Evolutionary conservation across 2,113 vertebrate species (phyloP), one percentile per base, ranked within the genome.

Genomic region (Passer domesticus): DNA sequence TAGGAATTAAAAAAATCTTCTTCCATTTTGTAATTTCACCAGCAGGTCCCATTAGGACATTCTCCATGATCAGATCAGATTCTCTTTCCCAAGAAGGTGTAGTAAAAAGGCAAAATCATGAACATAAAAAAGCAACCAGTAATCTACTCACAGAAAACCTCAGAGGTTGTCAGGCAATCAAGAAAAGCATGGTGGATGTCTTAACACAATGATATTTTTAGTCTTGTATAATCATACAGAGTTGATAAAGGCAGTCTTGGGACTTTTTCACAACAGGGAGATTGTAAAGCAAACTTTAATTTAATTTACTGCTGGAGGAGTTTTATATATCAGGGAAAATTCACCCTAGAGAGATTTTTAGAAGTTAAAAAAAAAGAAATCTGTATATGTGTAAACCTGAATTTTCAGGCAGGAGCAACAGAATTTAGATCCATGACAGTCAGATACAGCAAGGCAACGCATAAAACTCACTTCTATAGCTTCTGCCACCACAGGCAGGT

Each of bases 261-360:
- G 83, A 83, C 39, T 60, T 72, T 14, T 31, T 77, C 39, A 70
- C 46, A 94, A 59, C 33, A 55, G 21, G 43, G 28, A 92, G 43
- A 74, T 10, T 39, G 39, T 33, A 72, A 39, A 85, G 62, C 0
- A 0, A 59, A 46, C 19, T 82, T 92, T 58, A 95, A 90, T 78
- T 87, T 35, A 84, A 92, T 81, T 89, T 81, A 89, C 59, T 70
- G 19, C 19, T 83, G 33, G 27, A 80, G 11, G 15, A 86, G 64
- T 74, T 83, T 83, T 55, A 92, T 67, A 62, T 86, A 70, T 14
- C 20, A 63, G 21, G 20, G 22, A 69, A 94, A 90, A 92, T 35
- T 80, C 37, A 80, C 37, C 30, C 39, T 41, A 89, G 43, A 59
- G 35, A 52, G 35, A 6, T 52, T 89, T 88, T 31, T 44, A 37